Evolutionary conservation across 2,797 vertebrate species (phyloP).

Genomic region (Anas bahamensis): DNA sequence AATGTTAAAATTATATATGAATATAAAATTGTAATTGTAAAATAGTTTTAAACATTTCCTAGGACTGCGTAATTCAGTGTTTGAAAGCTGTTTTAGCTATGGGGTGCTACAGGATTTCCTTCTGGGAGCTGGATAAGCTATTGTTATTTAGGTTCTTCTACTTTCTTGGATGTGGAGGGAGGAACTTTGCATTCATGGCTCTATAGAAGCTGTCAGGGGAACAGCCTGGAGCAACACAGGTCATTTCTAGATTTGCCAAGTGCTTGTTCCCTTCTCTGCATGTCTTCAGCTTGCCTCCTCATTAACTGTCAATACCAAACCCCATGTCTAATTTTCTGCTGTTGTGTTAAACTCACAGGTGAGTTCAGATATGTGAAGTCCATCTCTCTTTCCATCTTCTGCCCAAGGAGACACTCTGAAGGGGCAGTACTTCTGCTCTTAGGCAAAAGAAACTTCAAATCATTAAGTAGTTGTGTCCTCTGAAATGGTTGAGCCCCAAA

Average conservation of each 20-base stretch:
- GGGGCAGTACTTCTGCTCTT: neutral
- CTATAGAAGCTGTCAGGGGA: neutral
- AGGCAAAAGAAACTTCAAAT: neutral
- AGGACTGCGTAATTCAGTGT: neutral
- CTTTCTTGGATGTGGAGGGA: neutral
- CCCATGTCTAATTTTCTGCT: neutral
- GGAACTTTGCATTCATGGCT: neutral
- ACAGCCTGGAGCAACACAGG: neutral
- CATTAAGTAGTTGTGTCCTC: neutral
- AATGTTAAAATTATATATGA: neutral
- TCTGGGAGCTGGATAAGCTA: neutral
- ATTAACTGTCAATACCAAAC: no score
- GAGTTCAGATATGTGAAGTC: neutral
- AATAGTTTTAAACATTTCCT: neutral
- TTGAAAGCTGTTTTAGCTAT: neutral
- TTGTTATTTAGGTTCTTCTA: neutral
- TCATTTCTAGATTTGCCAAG: neutral
- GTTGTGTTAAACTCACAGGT: neutral
- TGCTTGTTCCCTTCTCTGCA: neutral
- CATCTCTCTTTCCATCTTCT: neutral
- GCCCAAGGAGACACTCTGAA: neutral
- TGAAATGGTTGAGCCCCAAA: neutral
- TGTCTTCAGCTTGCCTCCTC: neutral
- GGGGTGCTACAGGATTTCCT: neutral
- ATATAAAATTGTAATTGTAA: neutral